These are phyloP conservation scores for Agrochola lychnidis DNA, from an alignment of 2,888 invertebrate genomes.

Conservation along the genomic window DNA sequence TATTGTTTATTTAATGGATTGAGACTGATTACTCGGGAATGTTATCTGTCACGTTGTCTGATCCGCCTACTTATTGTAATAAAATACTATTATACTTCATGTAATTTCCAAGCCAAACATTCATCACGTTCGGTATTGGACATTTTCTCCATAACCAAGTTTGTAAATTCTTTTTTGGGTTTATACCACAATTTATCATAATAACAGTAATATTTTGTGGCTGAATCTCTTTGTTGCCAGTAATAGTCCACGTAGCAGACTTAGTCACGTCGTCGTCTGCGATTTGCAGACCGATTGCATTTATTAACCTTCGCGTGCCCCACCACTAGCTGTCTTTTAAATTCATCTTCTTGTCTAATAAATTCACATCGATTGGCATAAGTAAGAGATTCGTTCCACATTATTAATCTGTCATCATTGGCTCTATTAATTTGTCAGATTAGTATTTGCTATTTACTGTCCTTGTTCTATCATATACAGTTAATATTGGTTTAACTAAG, in stretches of 20 bases:
- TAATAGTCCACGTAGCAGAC: constrained; percentile 74
- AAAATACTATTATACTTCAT: constrained; percentile 11
- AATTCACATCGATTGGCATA: constrained; percentile 35
- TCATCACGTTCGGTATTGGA: constrained; percentile 26
- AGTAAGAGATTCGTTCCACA: constrained; percentile 48
- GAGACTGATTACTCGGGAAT: constrained; percentile 19
- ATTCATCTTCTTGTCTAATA: constrained; percentile 48
- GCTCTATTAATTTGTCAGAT: constrained; percentile 33
- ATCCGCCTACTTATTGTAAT: constrained; percentile 13
- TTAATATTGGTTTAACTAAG: constrained; percentile 18
- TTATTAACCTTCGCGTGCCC: constrained; percentile 77
- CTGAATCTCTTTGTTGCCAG: constrained; percentile 68
- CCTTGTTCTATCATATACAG: constrained; percentile 5
- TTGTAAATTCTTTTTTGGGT: constrained; percentile 32
- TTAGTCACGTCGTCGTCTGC: constrained; percentile 76
- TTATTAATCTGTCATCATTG: constrained; percentile 41
- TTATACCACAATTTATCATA: constrained; percentile 46
- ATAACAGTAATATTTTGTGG: constrained; percentile 62
- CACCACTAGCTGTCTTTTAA: constrained; percentile 53
- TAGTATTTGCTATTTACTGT: constrained; percentile 2
- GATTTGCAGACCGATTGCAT: constrained; percentile 77
- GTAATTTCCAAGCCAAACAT: constrained; percentile 5
- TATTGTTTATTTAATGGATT: constrained; percentile 29
- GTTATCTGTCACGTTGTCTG: constrained; percentile 32
- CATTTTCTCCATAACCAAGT: constrained; percentile 8